phyloP scores from a whole-genome alignment of 2,888 invertebrate species.

The Crepidodera aurea region DNA sequence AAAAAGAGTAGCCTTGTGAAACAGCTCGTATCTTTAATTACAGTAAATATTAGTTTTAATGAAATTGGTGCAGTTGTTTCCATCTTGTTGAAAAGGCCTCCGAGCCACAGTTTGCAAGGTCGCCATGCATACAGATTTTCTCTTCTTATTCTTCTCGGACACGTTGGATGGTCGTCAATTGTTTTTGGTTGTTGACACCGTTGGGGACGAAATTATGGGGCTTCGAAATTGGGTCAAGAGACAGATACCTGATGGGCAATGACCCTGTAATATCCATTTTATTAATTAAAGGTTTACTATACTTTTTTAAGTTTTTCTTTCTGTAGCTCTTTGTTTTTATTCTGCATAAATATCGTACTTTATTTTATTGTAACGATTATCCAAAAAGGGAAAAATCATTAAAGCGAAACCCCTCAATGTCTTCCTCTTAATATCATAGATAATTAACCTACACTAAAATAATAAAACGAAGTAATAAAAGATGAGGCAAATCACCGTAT shows the following conservation, averaged over 20 bases:
- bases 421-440: neutral
- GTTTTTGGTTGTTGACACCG: slow-evolving; percentile 23
- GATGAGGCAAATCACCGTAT: slow-evolving; percentile 31
- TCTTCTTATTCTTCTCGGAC: slow-evolving; percentile 21
- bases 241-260: slow-evolving; percentile 4
- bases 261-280: neutral
- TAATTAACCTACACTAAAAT: slow-evolving; percentile 21
- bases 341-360: too few relatives aligned
- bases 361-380: too few relatives aligned
- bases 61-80: neutral
- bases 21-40: too few relatives aligned
- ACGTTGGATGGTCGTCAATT: slow-evolving; percentile 15
- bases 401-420: neutral
- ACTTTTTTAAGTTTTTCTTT: too few relatives aligned
- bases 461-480: slow-evolving; percentile 28
- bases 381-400: too few relatives aligned
- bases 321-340: too few relatives aligned
- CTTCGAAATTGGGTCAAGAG: slow-evolving; percentile 13
- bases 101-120: slow-evolving; percentile 40
- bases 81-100: slow-evolving; percentile 18
- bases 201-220: slow-evolving; percentile 10
- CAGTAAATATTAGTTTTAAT: neutral
- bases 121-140: slow-evolving; percentile 32
- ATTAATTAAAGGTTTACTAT: too few relatives aligned
- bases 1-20: too few relatives aligned